Base-by-base conservation (phyloP, 2,797 vertebrate species). In the Melanotaenia maccullochi region DNA sequence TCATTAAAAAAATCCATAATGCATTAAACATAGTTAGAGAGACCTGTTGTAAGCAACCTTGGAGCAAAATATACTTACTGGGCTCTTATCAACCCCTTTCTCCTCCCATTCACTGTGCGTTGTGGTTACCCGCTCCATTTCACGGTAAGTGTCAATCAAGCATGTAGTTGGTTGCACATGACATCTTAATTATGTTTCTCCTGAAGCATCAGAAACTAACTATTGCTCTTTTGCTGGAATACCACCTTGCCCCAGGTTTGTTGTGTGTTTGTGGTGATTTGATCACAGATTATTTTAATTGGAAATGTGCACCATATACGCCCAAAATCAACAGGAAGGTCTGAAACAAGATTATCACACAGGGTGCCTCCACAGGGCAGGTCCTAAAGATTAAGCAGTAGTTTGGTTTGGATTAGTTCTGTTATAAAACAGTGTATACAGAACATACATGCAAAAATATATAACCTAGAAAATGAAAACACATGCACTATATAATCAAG, bases 111-210 rank as follows among this genome's bases (percentile, higher is more conserved):
- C 59, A 60, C 61, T 68, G 28, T 75, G 67, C 54, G 61, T 62
- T 75, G 65, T 70, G 65, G 71, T 42, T 62, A 60, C 63, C 56
- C 67, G 20, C 38, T 84, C 67, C 57, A 44, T 71, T 82, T 81
- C 9, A 5, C 75, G 71, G 60, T 62, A 73, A 64, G 60, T 78
- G 87, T 87, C 81, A 79, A 85, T 91, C 85, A 83, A 75, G 16
- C 56, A 71, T 69, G 68, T 25, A 67, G 67, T 40, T 60, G n/a
- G 79, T 79, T 73, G 61, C 65, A 79, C 79, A 51, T 85, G 84
- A 73, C 84, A 87, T 81, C 47, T 78, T 88, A 76, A 89, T 87
- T 90, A 83, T 80, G 75, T 81, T 87, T 82, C 65, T 76, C 85
- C 72, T 36, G 4, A 64, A 87, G 82, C 76, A 60, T 65, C 42